Evolutionary conservation across 2,113 vertebrate species (phyloP), one percentile per base, ranked within the genome.

Genomic region (Trinectes maculatus): DNA sequence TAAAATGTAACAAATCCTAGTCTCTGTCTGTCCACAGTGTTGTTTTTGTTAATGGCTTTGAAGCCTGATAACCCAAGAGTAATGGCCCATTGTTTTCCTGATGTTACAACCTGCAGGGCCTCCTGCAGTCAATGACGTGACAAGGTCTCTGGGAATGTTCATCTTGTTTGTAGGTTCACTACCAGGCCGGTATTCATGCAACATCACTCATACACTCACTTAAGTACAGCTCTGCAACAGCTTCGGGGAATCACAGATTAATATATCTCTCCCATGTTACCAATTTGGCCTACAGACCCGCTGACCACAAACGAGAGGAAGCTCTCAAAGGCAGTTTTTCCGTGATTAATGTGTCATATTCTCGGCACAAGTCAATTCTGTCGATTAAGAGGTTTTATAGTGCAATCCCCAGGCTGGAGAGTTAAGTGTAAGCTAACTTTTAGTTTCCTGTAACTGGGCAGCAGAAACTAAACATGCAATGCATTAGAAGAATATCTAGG

Each of bases 21-120:
- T 33, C 13, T 49, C 18, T 73, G 74, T 43, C 58, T 37, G 52
- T 63, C n/a, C 15, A 40, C 57, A 44, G 8, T 75, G 46, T 77
- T 89, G 68, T 79, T 87, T 83, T 83, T 81, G 60, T 57, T 76
- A 76, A 61, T 37, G 55, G 55, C 59, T 56, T 58, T 67, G 46
- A 47, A 40, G 57, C 48, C 71, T 72, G 79, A 87, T 87, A 89
- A 85, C 73, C 57, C 19, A 18, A 34, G 65, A 57, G 68, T 87
- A 89, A 87, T 85, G 72, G 66, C 42, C 85, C 46, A 80, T 90
- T 87, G 86, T 88, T 81, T 85, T 49, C 33, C 40, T 71, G 74
- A 79, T 85, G 60, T 61, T 70, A 61, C 19, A 7, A 44, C 56
- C 73, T 36, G 19, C 46, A 47, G 65, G n/a, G 64, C 77, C 65